These are phyloP conservation scores for Nipponacmea schrenckii DNA, from an alignment of 2,888 invertebrate genomes.

Conservation along the genomic window DNA sequence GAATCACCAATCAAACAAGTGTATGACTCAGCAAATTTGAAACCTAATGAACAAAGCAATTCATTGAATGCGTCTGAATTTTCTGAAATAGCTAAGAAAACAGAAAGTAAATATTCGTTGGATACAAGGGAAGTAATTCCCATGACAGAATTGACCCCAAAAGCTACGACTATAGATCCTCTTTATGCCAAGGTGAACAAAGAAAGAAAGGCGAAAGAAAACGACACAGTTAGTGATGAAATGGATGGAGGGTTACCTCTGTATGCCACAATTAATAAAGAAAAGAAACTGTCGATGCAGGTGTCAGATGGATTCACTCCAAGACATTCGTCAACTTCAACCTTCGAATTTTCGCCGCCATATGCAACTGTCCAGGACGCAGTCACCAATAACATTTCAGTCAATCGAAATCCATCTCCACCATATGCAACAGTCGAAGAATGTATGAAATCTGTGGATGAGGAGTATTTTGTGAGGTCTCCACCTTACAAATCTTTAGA, in stretches of 20 bases:
- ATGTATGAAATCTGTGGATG: not conserved
- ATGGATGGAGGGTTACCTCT: not conserved
- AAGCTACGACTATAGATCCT: not conserved
- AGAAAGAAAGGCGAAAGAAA: not conserved
- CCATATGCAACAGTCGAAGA: constrained; percentile 3
- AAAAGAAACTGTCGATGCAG: not conserved
- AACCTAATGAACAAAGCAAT: not conserved
- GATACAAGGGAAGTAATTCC: not conserved
- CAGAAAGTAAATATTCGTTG: not conserved
- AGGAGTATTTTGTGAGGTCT: not conserved
- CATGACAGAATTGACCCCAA: not conserved
- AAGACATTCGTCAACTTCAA: not conserved
- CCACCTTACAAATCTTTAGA: not conserved
- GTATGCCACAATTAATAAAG: not conserved
- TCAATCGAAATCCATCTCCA: not conserved
- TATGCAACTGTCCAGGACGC: not conserved
- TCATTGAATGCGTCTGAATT: not conserved
- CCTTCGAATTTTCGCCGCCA: not conserved
- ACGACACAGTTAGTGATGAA: not conserved
- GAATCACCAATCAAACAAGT: not conserved
- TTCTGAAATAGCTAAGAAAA: not conserved
- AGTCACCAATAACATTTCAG: not conserved
- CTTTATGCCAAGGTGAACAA: not conserved
- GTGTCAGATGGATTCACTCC: not conserved
- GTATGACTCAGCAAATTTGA: not conserved